These are phyloP conservation scores for Drosophila recens DNA, from an alignment of 2,888 invertebrate species.

Conservation along the genomic window DNA sequence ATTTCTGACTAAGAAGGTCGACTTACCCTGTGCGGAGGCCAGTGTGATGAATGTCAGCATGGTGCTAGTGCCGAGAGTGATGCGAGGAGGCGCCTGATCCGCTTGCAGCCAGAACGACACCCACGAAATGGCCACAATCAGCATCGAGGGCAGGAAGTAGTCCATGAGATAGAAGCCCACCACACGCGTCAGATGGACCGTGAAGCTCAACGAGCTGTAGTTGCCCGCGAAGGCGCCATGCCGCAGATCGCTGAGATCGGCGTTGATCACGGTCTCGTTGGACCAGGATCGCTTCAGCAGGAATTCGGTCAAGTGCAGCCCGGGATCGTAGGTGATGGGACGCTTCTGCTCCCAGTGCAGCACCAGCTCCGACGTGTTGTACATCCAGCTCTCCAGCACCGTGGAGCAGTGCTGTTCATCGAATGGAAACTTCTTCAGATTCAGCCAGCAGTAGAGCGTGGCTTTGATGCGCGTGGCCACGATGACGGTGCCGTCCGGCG, in stretches of 20 bases:
- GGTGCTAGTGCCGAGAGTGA: slow-evolving; percentile 93
- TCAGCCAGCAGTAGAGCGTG: slow-evolving; percentile 93
- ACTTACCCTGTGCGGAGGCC: slow-evolving; percentile 90
- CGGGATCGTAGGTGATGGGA: slow-evolving; percentile 91
- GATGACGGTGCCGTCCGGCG: slow-evolving; percentile 92
- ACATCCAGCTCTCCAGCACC: slow-evolving; percentile 93
- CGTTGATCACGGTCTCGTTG: slow-evolving; percentile 90
- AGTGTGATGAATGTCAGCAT: slow-evolving; percentile 95
- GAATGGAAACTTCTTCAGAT: slow-evolving; percentile 94
- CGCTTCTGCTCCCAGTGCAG: slow-evolving; percentile 91
- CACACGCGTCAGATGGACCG: slow-evolving; percentile 92
- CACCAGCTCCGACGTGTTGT: slow-evolving; percentile 91
- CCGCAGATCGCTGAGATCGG: slow-evolving; percentile 89
- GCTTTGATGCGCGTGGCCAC: slow-evolving; percentile 93
- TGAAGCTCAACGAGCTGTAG: slow-evolving; percentile 92
- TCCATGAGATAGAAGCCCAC: slow-evolving; percentile 95
- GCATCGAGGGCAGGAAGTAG: slow-evolving; percentile 94
- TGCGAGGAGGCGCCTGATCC: slow-evolving; percentile 93
- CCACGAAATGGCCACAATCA: slow-evolving; percentile 94
- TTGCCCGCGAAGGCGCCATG: slow-evolving; percentile 92
- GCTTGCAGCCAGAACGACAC: slow-evolving; percentile 96
- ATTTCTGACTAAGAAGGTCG: no score
- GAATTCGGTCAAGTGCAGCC: slow-evolving; percentile 93
- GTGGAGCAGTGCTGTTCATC: slow-evolving; percentile 93
- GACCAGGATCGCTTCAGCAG: slow-evolving; percentile 90